Percentiles rank a stretch among this genome's conserved stretches.
Conservation (phyloP, 2,888 invertebrate genomes). For the Morpho deidamia region DNA sequence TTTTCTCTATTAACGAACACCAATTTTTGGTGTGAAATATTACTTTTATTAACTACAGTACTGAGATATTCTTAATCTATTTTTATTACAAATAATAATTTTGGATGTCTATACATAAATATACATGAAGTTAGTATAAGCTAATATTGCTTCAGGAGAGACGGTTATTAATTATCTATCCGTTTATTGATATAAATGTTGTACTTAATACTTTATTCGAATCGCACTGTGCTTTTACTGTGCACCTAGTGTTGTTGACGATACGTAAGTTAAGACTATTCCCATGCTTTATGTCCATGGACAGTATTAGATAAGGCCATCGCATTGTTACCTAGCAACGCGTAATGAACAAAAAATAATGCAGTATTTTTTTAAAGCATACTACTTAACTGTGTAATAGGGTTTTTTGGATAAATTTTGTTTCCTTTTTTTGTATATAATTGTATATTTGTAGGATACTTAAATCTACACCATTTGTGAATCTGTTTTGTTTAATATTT, state of each 20-base stretch:
- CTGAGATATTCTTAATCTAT: constrained; percentile 12
- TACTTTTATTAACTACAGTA: constrained; percentile 6
- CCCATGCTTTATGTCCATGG: constrained; percentile 47
- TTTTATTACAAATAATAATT: constrained; percentile 13
- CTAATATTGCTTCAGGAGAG: constrained; percentile 1
- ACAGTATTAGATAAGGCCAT: constrained; percentile 49
- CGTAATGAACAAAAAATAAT: constrained; percentile 46
- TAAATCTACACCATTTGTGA: constrained; percentile 50
- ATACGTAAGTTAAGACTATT: constrained; percentile 42
- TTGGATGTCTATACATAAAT: constrained; percentile 20
- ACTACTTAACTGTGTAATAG: constrained; percentile 51
- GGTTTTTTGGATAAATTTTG: constrained; percentile 65
- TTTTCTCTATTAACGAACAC: constrained; percentile 11
- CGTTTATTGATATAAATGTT: constrained; percentile 27
- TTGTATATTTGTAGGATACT: constrained; percentile 71
- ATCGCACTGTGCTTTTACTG: constrained; percentile 61
- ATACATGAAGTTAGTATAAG: background rate
- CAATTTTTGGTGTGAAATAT: constrained; percentile 8
- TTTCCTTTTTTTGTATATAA: constrained; percentile 62
- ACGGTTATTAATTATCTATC: constrained; percentile 7
- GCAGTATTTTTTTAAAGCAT: constrained; percentile 62
- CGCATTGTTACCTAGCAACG: constrained; percentile 30
- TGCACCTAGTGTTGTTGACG: constrained; percentile 41
- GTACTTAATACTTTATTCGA: constrained; percentile 49
- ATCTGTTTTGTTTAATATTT: constrained; percentile 39